Evolutionary conservation across 2,888 invertebrate species (phyloP).

Genomic region (Strigamia maritima): DNA sequence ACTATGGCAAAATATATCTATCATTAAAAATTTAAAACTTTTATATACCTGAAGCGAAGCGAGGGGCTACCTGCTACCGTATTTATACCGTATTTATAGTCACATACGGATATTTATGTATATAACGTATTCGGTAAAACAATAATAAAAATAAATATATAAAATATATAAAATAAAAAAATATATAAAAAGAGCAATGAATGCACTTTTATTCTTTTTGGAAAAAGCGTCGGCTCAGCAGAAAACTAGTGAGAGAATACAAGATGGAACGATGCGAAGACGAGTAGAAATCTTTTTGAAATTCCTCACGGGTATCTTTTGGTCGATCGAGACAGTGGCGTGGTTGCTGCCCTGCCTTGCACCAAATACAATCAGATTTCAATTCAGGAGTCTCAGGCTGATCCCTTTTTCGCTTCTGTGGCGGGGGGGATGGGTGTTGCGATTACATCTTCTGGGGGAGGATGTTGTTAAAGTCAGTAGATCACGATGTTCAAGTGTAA

Average conservation of each 20-base stretch:
- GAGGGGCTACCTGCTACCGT: no score
- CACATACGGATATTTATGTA: no score
- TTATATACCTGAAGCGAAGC: no score
- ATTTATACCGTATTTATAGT: no score
- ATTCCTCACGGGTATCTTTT: constrained; percentile 4
- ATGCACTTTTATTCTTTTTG: not conserved
- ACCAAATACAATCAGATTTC: constrained; percentile 4
- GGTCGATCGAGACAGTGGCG: not conserved
- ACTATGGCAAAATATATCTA: no score
- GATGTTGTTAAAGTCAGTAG: not conserved
- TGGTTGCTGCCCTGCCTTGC: not conserved
- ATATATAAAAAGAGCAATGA: not conserved
- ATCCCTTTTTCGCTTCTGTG: not conserved
- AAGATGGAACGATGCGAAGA: not conserved
- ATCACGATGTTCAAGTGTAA: not conserved
- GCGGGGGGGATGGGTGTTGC: not conserved
- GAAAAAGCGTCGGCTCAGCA: not conserved
- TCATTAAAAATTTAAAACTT: no score
- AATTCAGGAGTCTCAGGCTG: not conserved
- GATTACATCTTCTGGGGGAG: not conserved
- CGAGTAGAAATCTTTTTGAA: not conserved
- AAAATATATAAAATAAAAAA: not conserved
- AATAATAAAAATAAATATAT: not conserved
- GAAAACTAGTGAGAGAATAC: not conserved
- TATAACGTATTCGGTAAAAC: no score